phyloP scores from a whole-genome alignment of 2,888 invertebrate genomes.

The Coelopa pilipes region DNA sequence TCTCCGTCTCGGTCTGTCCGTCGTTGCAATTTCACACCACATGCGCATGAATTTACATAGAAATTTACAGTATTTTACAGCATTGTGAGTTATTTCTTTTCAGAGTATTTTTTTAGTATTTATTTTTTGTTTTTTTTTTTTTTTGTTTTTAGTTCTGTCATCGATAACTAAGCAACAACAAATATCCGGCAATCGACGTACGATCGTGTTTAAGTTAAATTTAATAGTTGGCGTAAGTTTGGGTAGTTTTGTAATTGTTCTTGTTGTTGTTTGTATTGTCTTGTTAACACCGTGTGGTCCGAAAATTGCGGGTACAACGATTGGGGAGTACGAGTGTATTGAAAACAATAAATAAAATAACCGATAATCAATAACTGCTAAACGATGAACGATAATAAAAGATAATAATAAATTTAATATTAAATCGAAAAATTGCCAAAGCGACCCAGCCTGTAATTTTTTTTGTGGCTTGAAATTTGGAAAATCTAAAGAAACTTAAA shows the following conservation, averaged over 20 bases:
- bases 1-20: too few species aligned
- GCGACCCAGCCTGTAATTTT: constrained; percentile 19
- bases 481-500: constrained; percentile 32
- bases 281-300: constrained; percentile 47
- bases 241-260: not conserved
- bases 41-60: not conserved
- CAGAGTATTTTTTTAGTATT: not conserved
- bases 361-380: not conserved
- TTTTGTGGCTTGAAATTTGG: constrained; percentile 41
- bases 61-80: too few species aligned
- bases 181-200: not conserved
- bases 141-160: too few species aligned
- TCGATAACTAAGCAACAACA: too few species aligned
- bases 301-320: constrained; percentile 32
- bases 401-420: too few species aligned
- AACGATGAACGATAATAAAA: not conserved
- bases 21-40: too few species aligned
- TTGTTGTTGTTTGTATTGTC: constrained; percentile 41
- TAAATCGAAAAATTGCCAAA: not conserved
- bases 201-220: not conserved
- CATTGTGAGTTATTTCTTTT: not conserved
- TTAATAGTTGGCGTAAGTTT: not conserved
- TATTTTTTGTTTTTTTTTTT: too few species aligned
- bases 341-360: not conserved
- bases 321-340: not conserved